phyloP scores from a whole-genome alignment of 2,797 vertebrate genomes.

The Mus minutoides region DNA sequence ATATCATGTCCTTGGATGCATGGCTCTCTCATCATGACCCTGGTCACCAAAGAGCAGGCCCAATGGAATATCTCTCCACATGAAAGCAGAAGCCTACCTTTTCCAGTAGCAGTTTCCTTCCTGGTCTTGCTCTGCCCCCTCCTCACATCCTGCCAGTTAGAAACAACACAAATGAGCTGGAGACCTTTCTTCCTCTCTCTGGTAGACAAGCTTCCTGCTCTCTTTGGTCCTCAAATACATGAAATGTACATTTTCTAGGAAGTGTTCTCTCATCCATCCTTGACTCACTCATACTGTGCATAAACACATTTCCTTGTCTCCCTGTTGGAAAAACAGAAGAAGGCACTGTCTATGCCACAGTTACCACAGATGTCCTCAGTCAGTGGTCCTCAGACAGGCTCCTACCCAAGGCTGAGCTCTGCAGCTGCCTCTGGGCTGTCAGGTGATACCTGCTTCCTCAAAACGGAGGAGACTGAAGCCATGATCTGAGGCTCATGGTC shows the following conservation, averaged over 20 bases:
- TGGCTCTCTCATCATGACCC: too few relatives aligned
- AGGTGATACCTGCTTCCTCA: background rate
- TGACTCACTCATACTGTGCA: background rate
- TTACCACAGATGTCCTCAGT: background rate
- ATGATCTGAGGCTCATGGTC: too few relatives aligned
- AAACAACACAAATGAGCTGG: background rate
- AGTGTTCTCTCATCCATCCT: background rate
- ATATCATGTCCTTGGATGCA: background rate
- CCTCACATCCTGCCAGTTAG: background rate
- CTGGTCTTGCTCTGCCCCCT: background rate
- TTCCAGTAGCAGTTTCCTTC: background rate
- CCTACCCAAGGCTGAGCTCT: background rate
- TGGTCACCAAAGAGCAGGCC: background rate
- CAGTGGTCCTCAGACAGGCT: background rate
- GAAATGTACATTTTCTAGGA: background rate
- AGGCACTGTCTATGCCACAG: background rate
- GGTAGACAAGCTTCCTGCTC: background rate
- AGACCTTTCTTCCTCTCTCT: background rate
- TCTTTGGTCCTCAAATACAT: background rate
- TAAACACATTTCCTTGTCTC: background rate
- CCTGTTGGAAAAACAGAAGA: background rate
- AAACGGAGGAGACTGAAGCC: rapidly evolving
- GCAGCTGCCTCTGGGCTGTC: background rate
- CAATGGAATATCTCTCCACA: background rate
- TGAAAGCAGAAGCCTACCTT: background rate